Evolutionary conservation across 2,113 vertebrate species (phyloP).

Genomic region (Pristiophorus japonicus): DNA sequence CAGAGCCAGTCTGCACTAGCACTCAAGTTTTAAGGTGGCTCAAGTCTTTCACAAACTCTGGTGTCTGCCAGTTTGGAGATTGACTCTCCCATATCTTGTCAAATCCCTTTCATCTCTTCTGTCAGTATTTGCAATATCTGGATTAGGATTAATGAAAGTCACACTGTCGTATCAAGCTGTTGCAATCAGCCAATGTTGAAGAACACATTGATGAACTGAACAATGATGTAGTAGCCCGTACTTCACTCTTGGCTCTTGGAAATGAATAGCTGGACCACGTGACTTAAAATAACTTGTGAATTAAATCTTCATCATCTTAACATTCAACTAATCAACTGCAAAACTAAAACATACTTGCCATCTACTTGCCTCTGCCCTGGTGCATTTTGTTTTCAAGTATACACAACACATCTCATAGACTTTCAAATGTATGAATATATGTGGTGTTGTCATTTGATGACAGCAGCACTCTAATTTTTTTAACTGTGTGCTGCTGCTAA

Average conservation of each 20-base stretch:
- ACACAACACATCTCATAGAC: not conserved
- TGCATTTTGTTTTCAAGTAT: not conserved
- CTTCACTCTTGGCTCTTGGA: not conserved
- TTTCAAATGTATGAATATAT: no score
- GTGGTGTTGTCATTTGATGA: not conserved
- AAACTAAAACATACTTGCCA: not conserved
- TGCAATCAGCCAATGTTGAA: not conserved
- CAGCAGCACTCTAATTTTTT: not conserved
- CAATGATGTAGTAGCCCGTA: not conserved
- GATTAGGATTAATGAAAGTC: not conserved
- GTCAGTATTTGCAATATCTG: not conserved
- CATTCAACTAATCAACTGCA: not conserved
- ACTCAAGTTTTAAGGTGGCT: not conserved
- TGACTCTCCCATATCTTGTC: not conserved
- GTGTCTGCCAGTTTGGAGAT: no score
- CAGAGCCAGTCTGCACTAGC: not conserved
- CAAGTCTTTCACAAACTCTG: no score
- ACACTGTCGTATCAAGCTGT: not conserved
- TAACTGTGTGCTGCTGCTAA: no score
- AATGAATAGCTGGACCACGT: not conserved
- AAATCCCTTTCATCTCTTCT: not conserved
- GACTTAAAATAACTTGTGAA: not conserved
- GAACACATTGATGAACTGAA: not conserved
- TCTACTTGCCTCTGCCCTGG: not conserved
- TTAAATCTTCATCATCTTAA: not conserved